Evolutionary conservation across 2,888 invertebrate genomes (phyloP).

Genomic region (Andrena chrysosceles): DNA sequence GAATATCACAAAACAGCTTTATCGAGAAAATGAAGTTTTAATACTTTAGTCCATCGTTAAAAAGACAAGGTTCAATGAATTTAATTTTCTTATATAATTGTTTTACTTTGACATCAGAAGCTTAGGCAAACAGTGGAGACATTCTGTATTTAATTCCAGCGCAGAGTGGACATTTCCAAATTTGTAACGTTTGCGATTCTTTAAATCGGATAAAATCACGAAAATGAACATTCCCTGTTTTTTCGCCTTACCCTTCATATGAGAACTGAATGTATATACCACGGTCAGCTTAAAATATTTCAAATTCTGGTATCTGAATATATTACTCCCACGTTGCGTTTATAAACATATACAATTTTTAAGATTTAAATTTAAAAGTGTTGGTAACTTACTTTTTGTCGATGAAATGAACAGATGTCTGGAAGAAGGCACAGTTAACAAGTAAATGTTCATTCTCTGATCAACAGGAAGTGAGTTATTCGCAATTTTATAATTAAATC

Average conservation of each 20-base stretch:
- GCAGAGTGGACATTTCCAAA: too few relatives aligned
- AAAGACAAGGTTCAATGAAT: too few relatives aligned
- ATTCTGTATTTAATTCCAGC: too few relatives aligned
- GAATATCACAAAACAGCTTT: too few relatives aligned
- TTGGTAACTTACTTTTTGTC: neutral
- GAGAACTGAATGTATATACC: slow-evolving; percentile 41
- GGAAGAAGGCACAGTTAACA: neutral
- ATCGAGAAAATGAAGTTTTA: too few relatives aligned
- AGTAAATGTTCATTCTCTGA: neutral
- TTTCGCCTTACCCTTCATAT: neutral
- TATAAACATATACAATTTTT: neutral
- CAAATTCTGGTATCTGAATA: slow-evolving; percentile 10
- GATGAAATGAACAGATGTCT: neutral
- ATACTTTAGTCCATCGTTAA: too few relatives aligned
- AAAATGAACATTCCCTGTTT: too few relatives aligned
- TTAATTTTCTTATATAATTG: too few relatives aligned
- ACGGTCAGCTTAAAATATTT: slow-evolving; percentile 29
- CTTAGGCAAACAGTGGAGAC: too few relatives aligned
- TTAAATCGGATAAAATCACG: too few relatives aligned
- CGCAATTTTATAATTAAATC: neutral
- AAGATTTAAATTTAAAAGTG: slow-evolving; percentile 7
- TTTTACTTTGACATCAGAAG: too few relatives aligned
- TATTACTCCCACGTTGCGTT: neutral
- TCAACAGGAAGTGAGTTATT: neutral
- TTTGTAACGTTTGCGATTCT: too few relatives aligned